A percentile compares a stretch with the other conserved stretches of the same genome.
phyloP scores from a whole-genome alignment of 2,888 invertebrate genomes.

The Galerucella calmariensis region DNA sequence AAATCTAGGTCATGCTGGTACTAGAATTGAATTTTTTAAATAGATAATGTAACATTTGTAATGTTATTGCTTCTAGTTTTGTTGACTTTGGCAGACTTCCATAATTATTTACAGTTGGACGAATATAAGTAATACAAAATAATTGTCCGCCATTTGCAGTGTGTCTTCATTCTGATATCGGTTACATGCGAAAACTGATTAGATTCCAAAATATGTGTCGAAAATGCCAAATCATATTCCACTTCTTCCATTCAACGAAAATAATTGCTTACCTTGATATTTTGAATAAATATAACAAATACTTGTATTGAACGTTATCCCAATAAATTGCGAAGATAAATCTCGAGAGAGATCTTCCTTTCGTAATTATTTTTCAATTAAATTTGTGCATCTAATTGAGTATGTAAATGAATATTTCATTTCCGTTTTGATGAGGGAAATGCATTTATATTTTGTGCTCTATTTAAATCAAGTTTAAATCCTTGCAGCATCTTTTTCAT shows the following conservation, averaged over 20 bases:
- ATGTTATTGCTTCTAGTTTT: too few relatives aligned
- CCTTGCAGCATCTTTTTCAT: background rate
- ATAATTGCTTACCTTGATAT: slow-evolving; percentile 23
- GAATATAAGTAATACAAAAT: too few relatives aligned
- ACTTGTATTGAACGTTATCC: slow-evolving; percentile 12
- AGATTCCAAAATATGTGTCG: too few relatives aligned
- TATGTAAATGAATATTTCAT: slow-evolving; percentile 28
- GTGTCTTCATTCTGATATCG: too few relatives aligned
- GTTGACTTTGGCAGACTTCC: too few relatives aligned
- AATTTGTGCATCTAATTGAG: slow-evolving; percentile 24
- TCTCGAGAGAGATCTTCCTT: slow-evolving; percentile 17
- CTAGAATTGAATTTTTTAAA: too few relatives aligned
- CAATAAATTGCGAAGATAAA: slow-evolving; percentile 12
- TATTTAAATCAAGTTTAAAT: background rate
- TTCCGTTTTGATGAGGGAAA: background rate
- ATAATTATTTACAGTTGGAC: too few relatives aligned
- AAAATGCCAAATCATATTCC: too few relatives aligned
- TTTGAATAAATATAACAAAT: slow-evolving; percentile 26
- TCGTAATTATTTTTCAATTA: slow-evolving; percentile 27
- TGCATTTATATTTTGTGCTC: slow-evolving; percentile 11
- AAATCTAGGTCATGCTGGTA: too few relatives aligned
- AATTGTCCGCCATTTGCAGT: too few relatives aligned
- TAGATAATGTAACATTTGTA: too few relatives aligned
- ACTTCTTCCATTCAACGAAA: slow-evolving; percentile 2
- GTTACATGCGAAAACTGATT: too few relatives aligned